Conservation (phyloP, 2,888 invertebrate genomes). For the Drosophila melanosoma region DNA sequence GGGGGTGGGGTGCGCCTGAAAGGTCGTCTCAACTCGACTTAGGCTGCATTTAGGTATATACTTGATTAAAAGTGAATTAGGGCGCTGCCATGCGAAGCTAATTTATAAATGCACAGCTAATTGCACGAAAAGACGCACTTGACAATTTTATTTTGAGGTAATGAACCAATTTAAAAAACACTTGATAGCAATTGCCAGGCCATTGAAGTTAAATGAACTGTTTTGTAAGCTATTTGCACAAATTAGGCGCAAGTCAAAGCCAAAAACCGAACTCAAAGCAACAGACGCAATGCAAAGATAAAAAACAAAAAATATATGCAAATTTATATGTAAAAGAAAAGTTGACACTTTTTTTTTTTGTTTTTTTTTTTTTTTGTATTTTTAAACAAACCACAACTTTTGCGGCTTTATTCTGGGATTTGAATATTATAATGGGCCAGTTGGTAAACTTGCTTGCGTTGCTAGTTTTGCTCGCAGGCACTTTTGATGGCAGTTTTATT, state of each 20-base stretch:
- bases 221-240: constrained; percentile 50
- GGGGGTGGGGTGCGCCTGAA: not conserved
- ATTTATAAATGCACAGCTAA: constrained; percentile 48
- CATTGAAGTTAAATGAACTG: constrained; percentile 81
- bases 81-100: constrained; percentile 9
- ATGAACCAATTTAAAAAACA: constrained; percentile 69
- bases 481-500: constrained; percentile 74
- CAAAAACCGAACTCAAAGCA: constrained; percentile 7
- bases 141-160: constrained; percentile 35
- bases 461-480: constrained; percentile 60
- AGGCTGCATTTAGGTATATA: constrained; percentile 2
- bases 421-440: constrained; percentile 32
- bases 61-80: constrained; percentile 22
- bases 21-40: constrained; percentile 1
- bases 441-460: constrained; percentile 42
- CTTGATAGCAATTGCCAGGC: constrained; percentile 68
- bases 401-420: constrained; percentile 31
- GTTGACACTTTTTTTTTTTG: constrained; percentile 2
- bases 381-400: constrained; percentile 6
- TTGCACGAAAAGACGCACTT: constrained; percentile 34
- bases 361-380: constrained; percentile 8
- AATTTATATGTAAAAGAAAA: constrained; percentile 7
- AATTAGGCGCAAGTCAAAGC: constrained; percentile 43
- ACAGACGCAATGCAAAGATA: constrained; percentile 18
- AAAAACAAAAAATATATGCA: constrained; percentile 3